Conservation (phyloP, 2,888 invertebrate genomes). For the Liopterus haemorrhoidalis region DNA sequence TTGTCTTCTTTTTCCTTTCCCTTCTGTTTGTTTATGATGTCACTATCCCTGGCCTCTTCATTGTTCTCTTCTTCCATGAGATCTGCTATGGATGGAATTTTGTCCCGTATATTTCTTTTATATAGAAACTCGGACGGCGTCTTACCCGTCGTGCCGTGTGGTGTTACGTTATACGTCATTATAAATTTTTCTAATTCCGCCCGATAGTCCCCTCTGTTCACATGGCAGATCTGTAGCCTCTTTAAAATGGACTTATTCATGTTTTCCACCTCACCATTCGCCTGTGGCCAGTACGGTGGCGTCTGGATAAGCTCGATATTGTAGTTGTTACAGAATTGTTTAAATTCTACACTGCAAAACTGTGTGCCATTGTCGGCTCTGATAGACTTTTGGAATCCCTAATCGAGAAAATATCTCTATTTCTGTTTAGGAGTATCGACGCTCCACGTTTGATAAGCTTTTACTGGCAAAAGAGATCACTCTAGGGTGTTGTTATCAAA, state of each 20-base stretch:
- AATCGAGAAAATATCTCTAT: too few relatives aligned
- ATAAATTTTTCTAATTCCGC: slow-evolving; percentile 27
- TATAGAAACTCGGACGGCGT: slow-evolving; percentile 33
- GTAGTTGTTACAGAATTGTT: too few relatives aligned
- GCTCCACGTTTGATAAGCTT: too few relatives aligned
- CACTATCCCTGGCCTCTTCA: slow-evolving; percentile 28
- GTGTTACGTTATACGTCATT: slow-evolving; percentile 32
- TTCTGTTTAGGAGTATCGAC: too few relatives aligned
- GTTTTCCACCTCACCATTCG: slow-evolving; percentile 36
- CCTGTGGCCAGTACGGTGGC: too few relatives aligned
- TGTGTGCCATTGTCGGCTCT: too few relatives aligned
- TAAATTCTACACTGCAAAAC: too few relatives aligned
- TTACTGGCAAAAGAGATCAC: too few relatives aligned
- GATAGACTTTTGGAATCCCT: too few relatives aligned
- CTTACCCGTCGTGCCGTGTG: slow-evolving; percentile 35
- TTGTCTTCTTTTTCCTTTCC: slow-evolving; percentile 30
- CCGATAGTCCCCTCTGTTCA: slow-evolving; percentile 21
- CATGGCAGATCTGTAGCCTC: slow-evolving; percentile 27
- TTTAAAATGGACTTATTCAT: slow-evolving; percentile 34
- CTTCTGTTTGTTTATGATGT: slow-evolving; percentile 30
- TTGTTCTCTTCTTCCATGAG: slow-evolving; percentile 16
- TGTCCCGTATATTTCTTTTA: slow-evolving; percentile 29
- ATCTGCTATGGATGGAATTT: slow-evolving; percentile 28
- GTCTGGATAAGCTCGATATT: too few relatives aligned
- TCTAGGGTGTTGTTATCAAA: too few relatives aligned